phyloP scores from a whole-genome alignment of 1,140 invertebrate genomes.

The Nautilus pompilius region DNA sequence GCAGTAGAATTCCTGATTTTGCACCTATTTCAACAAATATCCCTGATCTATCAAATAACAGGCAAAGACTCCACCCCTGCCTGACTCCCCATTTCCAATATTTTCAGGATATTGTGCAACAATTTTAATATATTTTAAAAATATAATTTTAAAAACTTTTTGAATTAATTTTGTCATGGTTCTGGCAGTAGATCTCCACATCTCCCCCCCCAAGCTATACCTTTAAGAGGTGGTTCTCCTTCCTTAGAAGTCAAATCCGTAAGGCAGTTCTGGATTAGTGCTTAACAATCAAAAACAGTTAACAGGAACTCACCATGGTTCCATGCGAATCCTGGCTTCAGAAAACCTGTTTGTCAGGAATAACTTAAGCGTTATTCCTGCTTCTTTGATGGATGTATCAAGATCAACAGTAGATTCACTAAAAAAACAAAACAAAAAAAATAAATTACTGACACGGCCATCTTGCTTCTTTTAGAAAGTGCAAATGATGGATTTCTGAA shows the following conservation, averaged over 20 bases:
- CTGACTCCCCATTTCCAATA: no score
- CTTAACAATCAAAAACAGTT: background rate
- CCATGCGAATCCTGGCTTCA: constrained; percentile 72
- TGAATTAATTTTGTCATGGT: background rate
- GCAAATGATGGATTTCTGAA: no score
- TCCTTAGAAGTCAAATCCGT: background rate
- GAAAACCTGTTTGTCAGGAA: constrained; percentile 88
- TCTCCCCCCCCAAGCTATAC: background rate
- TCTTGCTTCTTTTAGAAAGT: no score
- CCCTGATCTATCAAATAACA: no score
- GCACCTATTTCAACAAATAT: no score
- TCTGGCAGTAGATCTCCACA: background rate
- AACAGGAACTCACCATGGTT: constrained; percentile 64
- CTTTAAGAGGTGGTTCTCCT: background rate
- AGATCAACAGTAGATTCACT: constrained; percentile 29
- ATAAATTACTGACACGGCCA: background rate
- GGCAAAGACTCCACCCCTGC: no score
- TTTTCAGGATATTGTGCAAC: no score
- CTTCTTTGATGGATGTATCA: constrained; percentile 57
- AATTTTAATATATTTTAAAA: background rate
- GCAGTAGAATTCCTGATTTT: no score
- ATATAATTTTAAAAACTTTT: background rate
- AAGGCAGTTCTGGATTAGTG: no score
- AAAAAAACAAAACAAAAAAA: constrained; percentile 5
- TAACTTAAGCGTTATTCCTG: constrained; percentile 69